Percentiles rank a stretch among this genome's conserved stretches.
These are phyloP conservation scores for Trichopoda pennipes DNA, from an alignment of 2,888 invertebrate species.

Conservation along the genomic window DNA sequence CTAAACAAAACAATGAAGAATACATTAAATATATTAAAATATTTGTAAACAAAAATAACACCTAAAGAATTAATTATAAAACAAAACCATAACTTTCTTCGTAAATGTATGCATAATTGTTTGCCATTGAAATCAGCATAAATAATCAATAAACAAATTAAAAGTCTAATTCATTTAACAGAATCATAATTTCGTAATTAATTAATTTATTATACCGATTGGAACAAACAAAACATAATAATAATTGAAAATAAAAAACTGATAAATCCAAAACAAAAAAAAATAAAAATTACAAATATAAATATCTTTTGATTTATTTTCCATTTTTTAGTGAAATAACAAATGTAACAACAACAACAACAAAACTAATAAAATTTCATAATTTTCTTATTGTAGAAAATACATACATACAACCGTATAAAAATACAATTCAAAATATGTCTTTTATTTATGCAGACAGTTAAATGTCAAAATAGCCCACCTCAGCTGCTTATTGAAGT, in stretches of 20 bases:
- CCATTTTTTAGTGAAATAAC: slow-evolving; percentile 55
- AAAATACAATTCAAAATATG: slow-evolving; percentile 21
- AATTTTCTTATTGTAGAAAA: slow-evolving; percentile 70
- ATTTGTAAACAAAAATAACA: slow-evolving; percentile 60
- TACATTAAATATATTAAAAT: slow-evolving; percentile 57
- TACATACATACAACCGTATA: slow-evolving; percentile 40
- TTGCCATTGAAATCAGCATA: slow-evolving; percentile 49
- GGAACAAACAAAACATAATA: slow-evolving; percentile 40
- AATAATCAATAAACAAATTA: slow-evolving; percentile 37
- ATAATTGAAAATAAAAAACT: slow-evolving; percentile 40
- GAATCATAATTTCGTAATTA: slow-evolving; percentile 41
- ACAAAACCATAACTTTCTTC: slow-evolving; percentile 61
- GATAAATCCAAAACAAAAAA: slow-evolving; percentile 65
- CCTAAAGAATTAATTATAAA: slow-evolving; percentile 34
- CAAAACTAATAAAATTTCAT: slow-evolving; percentile 60
- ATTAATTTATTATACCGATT: slow-evolving; percentile 47
- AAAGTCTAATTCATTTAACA: slow-evolving; percentile 28
- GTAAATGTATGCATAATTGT: slow-evolving; percentile 63
- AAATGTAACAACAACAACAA: slow-evolving; percentile 66
- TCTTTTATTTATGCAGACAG: slow-evolving; percentile 13
- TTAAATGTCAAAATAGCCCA: background rate
- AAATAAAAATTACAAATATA: too few relatives aligned
- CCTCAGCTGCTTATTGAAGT: too few relatives aligned
- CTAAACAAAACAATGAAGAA: slow-evolving; percentile 51
- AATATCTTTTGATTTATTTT: slow-evolving; percentile 37